Percentiles rank a stretch among this genome's conserved stretches.
Evolutionary conservation across 2,113 vertebrate species (phyloP).

Genomic region (Lonchura striata): DNA sequence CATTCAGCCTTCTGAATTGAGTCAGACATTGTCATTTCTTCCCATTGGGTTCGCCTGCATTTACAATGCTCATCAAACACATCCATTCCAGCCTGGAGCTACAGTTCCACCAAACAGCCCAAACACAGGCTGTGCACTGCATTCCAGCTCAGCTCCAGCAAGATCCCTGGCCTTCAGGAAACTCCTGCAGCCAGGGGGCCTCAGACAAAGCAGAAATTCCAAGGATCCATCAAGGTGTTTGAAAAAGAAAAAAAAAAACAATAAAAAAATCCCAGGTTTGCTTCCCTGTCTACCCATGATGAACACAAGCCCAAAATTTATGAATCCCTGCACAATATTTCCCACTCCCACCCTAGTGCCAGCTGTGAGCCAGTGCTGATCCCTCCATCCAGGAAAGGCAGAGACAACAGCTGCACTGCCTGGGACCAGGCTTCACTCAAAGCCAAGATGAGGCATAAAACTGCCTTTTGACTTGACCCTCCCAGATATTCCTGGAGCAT

Average conservation of each 20-base stretch:
- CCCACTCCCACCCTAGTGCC: neutral
- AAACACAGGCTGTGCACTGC: neutral
- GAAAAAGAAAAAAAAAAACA: neutral
- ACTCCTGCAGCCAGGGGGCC: neutral
- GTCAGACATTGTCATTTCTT: no score
- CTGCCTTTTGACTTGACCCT: neutral
- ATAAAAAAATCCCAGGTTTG: neutral
- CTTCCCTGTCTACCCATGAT: neutral
- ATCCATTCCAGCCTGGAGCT: neutral
- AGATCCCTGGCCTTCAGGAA: neutral
- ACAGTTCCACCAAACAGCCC: neutral
- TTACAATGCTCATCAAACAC: no score
- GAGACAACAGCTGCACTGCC: neutral
- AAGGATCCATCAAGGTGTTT: neutral
- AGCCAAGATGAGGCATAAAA: neutral
- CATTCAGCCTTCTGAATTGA: no score
- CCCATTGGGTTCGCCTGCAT: no score
- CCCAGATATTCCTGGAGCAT: neutral
- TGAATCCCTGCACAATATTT: neutral
- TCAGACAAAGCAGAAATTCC: neutral
- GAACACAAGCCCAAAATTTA: neutral
- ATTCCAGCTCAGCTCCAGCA: neutral
- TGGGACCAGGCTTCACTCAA: neutral
- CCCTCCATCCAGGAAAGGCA: neutral
- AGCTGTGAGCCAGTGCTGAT: neutral